Conservation (phyloP, 2,888 invertebrate species). For the Sesia apiformis region DNA sequence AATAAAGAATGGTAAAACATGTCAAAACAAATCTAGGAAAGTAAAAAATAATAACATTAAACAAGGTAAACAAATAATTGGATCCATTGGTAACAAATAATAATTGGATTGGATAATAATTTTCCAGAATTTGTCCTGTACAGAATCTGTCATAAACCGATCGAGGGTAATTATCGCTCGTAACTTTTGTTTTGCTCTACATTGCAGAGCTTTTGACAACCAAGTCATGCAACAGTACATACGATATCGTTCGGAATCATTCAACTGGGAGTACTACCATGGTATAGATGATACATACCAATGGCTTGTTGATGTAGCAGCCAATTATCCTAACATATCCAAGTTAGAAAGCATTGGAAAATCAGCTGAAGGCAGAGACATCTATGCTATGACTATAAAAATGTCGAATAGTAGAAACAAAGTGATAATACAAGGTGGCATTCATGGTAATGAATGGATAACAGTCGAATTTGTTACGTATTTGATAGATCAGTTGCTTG, state of each 20-base stretch:
- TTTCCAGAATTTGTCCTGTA: no score
- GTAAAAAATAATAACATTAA: no score
- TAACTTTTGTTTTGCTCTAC: no score
- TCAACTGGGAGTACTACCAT: conserved; percentile 73
- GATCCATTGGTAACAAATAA: no score
- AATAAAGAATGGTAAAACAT: no score
- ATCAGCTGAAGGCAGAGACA: conserved; percentile 54
- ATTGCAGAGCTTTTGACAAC: conserved; percentile 36
- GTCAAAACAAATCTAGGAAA: no score
- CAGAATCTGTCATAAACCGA: no score
- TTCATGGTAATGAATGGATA: conserved; percentile 86
- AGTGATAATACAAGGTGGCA: conserved; percentile 75
- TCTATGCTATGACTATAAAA: conserved; percentile 32
- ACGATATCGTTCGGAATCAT: conserved; percentile 22
- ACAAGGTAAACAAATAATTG: no score
- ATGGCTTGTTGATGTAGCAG: conserved; percentile 69
- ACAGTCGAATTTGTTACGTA: conserved; percentile 76
- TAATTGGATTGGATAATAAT: no score
- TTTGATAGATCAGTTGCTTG: conserved; percentile 67
- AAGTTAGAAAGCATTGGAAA: conserved; percentile 44
- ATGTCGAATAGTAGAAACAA: conserved; percentile 31
- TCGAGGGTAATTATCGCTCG: no score
- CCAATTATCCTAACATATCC: conserved; percentile 44
- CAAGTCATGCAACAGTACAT: conserved; percentile 27
- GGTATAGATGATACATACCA: conserved; percentile 72